These are phyloP conservation scores for Lottia scabra DNA, from an alignment of 2,888 invertebrate species.

Conservation along the genomic window DNA sequence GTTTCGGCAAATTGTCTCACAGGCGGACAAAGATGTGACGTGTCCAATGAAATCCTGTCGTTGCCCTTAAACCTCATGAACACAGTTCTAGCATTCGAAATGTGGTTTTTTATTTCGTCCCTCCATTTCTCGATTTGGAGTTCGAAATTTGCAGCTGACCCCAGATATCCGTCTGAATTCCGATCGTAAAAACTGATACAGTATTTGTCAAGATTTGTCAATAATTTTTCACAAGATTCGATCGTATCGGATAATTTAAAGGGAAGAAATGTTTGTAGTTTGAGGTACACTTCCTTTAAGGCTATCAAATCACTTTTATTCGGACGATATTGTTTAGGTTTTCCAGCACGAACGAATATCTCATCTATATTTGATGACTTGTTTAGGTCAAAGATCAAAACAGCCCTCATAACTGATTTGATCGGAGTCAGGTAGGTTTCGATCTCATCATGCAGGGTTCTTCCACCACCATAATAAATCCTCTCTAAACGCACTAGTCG, in stretches of 20 bases:
- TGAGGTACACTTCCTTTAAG: constrained; percentile 52
- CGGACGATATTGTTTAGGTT: constrained; percentile 45
- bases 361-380: constrained; percentile 49
- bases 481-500: constrained; percentile 49
- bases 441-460: constrained; percentile 44
- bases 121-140: constrained; percentile 47
- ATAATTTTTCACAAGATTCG: constrained; percentile 42
- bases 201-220: constrained; percentile 50
- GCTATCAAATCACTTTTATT: constrained; percentile 33
- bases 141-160: constrained; percentile 59
- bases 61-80: constrained; percentile 44
- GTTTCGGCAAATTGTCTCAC: constrained; percentile 47
- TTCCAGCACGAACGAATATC: constrained; percentile 41
- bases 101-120: constrained; percentile 36
- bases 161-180: constrained; percentile 47
- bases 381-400: constrained; percentile 47
- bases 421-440: constrained; percentile 44
- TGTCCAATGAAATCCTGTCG: constrained; percentile 31
- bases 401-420: constrained; percentile 47
- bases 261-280: constrained; percentile 52
- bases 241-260: constrained; percentile 43
- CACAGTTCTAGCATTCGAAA: constrained; percentile 39
- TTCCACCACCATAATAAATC: constrained; percentile 53
- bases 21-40: constrained; percentile 43
- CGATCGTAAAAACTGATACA: constrained; percentile 61